phyloP scores from a whole-genome alignment of 2,888 invertebrate species.

The Drosophila antonietae region DNA sequence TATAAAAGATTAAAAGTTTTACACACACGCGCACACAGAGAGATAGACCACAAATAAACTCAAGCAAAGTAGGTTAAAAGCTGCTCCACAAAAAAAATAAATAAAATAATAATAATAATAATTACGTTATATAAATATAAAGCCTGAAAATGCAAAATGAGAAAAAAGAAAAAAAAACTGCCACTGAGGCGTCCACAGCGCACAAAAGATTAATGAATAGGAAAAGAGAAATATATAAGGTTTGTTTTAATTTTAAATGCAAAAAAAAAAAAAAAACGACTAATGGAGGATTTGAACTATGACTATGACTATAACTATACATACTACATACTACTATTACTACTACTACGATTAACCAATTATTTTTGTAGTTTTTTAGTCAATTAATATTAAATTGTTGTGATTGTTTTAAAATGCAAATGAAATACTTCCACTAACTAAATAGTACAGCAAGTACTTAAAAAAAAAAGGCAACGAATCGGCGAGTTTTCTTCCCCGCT shows the following conservation, averaged over 20 bases:
- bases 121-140: conserved; percentile 1
- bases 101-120: conserved; percentile 21
- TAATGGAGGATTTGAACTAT: conserved; percentile 84
- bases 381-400: conserved; percentile 82
- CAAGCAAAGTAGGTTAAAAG: conserved; percentile 3
- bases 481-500: conserved; percentile 13
- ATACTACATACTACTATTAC: conserved; percentile 49
- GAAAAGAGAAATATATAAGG: conserved; percentile 55
- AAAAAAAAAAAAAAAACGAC: conserved; percentile 71
- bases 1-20: conserved; percentile 26
- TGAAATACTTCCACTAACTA: conserved; percentile 78
- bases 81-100: conserved; percentile 32
- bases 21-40: conserved; percentile 55
- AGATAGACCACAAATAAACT: conserved; percentile 22
- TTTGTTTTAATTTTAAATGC: conserved; percentile 72
- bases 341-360: conserved; percentile 72
- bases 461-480: conserved; percentile 60
- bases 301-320: conserved; percentile 48
- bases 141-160: conserved; percentile 5
- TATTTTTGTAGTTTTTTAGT: conserved; percentile 80
- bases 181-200: conserved; percentile 73
- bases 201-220: conserved; percentile 71
- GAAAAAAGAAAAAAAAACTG: conserved; percentile 47
- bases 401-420: conserved; percentile 82
- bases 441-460: conserved; percentile 61